Conservation (phyloP, 1,140 invertebrate species). For the Gryon sp. region DNA sequence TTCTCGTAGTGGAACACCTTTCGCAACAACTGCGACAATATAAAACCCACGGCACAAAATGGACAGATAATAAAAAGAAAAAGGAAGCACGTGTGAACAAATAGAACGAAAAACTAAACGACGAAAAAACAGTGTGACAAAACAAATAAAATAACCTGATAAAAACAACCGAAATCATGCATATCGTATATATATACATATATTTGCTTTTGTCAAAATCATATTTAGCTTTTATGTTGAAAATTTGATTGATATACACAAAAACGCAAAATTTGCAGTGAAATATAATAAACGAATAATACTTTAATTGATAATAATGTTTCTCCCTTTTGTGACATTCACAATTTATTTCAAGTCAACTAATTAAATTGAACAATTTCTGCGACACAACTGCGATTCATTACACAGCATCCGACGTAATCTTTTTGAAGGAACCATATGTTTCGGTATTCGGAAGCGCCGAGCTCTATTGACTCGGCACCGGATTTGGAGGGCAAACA, state of each 20-base stretch:
- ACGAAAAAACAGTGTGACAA: neutral
- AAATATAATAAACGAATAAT: no score
- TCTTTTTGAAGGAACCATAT: slow-evolving; percentile 49
- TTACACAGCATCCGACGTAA: neutral
- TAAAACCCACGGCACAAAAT: slow-evolving; percentile 38
- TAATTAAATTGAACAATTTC: slow-evolving; percentile 12
- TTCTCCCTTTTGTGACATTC: no score
- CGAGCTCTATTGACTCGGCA: slow-evolving; percentile 40
- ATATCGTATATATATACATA: slow-evolving; percentile 11
- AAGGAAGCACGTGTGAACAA: slow-evolving; percentile 22
- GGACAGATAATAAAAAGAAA: slow-evolving; percentile 27
- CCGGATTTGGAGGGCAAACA: slow-evolving; percentile 55
- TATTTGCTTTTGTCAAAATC: no score
- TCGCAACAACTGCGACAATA: slow-evolving; percentile 22
- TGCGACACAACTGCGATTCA: neutral
- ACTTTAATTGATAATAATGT: no score
- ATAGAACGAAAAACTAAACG: slow-evolving; percentile 26
- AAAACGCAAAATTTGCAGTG: no score
- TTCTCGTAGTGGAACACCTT: slow-evolving; percentile 61
- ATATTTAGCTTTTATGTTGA: no score
- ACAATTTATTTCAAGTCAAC: no score
- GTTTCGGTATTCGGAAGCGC: slow-evolving; percentile 48
- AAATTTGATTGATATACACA: no score
- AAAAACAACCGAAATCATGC: slow-evolving; percentile 17
- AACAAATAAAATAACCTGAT: no score